phyloP scores from a whole-genome alignment of 2,797 vertebrate genomes.

The Coendou prehensilis region DNA sequence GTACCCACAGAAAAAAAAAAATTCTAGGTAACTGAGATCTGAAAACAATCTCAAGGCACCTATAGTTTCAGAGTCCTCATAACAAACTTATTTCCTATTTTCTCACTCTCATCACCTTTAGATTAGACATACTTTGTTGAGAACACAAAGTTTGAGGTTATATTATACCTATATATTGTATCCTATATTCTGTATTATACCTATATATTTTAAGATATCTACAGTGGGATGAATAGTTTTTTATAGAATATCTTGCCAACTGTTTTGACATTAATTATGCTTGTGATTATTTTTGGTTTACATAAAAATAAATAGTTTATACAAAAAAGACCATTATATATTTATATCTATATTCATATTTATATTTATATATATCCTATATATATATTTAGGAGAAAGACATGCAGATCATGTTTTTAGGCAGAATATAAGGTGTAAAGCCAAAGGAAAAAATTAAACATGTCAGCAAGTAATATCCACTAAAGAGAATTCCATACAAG shows the following conservation, averaged over 20 bases:
- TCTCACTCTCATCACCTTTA: background rate
- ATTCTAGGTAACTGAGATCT: slow-evolving; percentile 39
- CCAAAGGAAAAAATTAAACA: background rate
- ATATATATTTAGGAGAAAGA: no score
- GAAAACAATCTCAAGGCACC: background rate
- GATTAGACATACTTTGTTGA: background rate
- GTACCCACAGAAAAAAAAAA: background rate
- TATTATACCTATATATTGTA: background rate
- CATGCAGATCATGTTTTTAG: background rate
- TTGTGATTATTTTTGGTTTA: background rate
- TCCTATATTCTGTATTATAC: no score
- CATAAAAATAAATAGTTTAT: background rate
- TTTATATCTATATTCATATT: no score
- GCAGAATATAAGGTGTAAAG: background rate
- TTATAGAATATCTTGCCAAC: background rate
- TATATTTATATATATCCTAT: no score
- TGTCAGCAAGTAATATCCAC: background rate
- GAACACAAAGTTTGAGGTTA: background rate
- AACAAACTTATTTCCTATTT: slow-evolving; percentile 2
- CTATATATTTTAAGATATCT: background rate
- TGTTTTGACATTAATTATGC: background rate
- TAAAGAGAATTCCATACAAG: background rate
- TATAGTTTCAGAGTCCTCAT: slow-evolving; percentile 19
- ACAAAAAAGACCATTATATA: background rate
- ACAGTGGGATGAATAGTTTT: background rate